Evolutionary conservation across 2,797 vertebrate species (phyloP), one percentile per base, ranked within the genome.

Genomic region (Spinus pinus): DNA sequence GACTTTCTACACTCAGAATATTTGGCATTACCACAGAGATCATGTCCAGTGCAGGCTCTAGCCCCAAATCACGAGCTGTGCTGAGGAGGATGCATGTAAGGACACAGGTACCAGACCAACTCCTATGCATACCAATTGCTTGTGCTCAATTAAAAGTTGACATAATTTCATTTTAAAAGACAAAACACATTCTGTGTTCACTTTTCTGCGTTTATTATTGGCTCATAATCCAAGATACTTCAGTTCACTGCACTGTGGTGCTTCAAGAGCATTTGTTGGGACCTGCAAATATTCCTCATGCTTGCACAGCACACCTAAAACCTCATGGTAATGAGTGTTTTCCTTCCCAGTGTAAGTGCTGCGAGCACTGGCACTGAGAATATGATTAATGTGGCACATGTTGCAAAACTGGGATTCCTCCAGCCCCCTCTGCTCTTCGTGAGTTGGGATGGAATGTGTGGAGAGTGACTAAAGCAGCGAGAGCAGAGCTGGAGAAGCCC

Each of bases 341-440:
- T 49, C 79, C 54, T 66, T 67, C 80, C 54, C 81, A 12, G 65
- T 2, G 69, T 49, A 44, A 89, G 90, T 14, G 46, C 47, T 49
- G 58, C 0, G 1, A 53, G 21, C 31, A 8, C 33, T 64, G 31
- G 41, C 1, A 0, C 49, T 78, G 39, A 54, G 42, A 74, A 24
- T 30, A 49, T 58, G 66, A 93, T 96, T 90, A 84, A 93, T 91
- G 62, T 64, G 70, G 74, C 92, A 58, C 50, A 12, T 58, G 88
- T 64, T 94, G 57, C 20, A 33, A 70, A 87, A 58, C 60, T 71
- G 82, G 78, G 81, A 82, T 71, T 95, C 83, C 92, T 96, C 64
- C 64, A 21, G 67, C 58, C 71, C 72, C 31, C 74, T 50, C 65
- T 3, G 23, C 90, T 62, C 20, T 58, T 20, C 51, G 74, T 28